Conservation (phyloP, 2,888 invertebrate genomes). For the Lycophotia porphyrea region DNA sequence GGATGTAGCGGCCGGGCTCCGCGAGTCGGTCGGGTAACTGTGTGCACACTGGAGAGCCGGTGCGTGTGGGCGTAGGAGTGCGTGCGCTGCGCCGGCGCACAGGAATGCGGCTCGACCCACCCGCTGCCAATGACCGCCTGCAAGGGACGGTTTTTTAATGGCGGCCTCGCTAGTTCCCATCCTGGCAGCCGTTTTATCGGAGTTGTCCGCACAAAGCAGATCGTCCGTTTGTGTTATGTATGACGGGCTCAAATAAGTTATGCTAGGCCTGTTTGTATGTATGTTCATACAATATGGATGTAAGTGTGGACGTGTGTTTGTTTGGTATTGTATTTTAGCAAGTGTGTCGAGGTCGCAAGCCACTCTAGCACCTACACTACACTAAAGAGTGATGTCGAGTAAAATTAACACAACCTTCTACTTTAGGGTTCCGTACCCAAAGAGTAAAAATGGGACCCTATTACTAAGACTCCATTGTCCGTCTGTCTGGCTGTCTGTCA, state of each 20-base stretch:
- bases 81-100: conserved; percentile 85
- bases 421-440: no score
- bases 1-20: conserved; percentile 47
- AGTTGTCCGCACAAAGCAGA: conserved; percentile 76
- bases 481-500: no score
- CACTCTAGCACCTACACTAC: conserved; percentile 72
- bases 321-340: conserved; percentile 70
- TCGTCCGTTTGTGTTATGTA: conserved; percentile 61
- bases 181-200: conserved; percentile 81
- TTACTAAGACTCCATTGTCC: no score
- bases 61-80: conserved; percentile 83
- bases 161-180: conserved; percentile 82
- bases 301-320: conserved; percentile 58
- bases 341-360: conserved; percentile 78
- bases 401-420: conserved; percentile 60
- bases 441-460: no score
- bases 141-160: conserved; percentile 87
- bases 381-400: conserved; percentile 56
- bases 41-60: conserved; percentile 70
- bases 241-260: conserved; percentile 60
- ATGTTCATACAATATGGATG: conserved; percentile 21
- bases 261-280: conserved; percentile 32
- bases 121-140: conserved; percentile 90
- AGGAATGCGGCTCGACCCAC: conserved; percentile 89
- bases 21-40: conserved; percentile 65